Evolutionary conservation across 2,888 invertebrate species (phyloP), one percentile per base, ranked within the genome.

Genomic region (Scaptomyza flava): DNA sequence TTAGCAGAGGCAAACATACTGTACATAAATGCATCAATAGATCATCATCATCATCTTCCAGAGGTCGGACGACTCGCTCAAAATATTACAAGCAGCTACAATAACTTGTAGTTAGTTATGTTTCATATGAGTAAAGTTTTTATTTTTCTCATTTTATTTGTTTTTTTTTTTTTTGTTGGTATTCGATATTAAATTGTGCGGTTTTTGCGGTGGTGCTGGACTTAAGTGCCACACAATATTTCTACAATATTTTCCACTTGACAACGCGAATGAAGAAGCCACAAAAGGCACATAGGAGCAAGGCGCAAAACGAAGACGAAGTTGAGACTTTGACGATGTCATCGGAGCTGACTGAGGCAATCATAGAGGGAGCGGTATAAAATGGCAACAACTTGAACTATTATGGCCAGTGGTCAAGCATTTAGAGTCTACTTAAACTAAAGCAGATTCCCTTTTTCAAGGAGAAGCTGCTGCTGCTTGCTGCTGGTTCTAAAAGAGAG

Each of bases 211-310:
- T 72, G 60, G 71, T 79, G 81, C 68, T 54, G 87, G 81, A 68
- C 87, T 81, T 82, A 79, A 82, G 74, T 69, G 77, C 72, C 72
- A 82, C 67, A 82, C 67, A 72, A 41, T 17, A 82, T 78, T 82
- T 76, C 72, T 85, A 72, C 74, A 87, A 70, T 72, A 89, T 90
- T 89, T 90, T 89, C 90, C 90, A 90, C 89, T 89, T 89, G 89
- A 89, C 90, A 89, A 89, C 66, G 54, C 42, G 51, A 69, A 72
- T 54, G 73, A 76, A 63, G 87, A 87, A 83, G 82, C 82, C 82
- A 86, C 84, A 82, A 83, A 83, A 87, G 77, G 60, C 65, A 71
- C 1, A 50, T 57, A 60, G 57, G 56, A 48, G 34, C 65, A 71
- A 46, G 66, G 41, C 50, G 33, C 14, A 51, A 50, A 33, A 33